Conservation (phyloP, 2,797 vertebrate species). For the Karalla daura region DNA sequence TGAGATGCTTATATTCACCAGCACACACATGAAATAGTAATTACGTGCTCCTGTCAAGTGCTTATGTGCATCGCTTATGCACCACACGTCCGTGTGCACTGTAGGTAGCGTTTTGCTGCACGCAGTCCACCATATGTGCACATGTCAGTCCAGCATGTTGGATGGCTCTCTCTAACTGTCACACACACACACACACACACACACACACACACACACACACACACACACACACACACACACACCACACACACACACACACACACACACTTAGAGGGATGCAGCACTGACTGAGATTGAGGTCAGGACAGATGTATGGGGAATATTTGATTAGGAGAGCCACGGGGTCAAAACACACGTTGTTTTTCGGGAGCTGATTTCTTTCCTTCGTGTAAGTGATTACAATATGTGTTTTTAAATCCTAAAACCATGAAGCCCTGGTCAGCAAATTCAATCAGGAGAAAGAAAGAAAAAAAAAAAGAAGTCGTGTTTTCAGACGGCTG, state of each 20-base stretch:
- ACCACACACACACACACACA: constrained; percentile 19
- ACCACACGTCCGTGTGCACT: background rate
- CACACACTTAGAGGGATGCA: background rate
- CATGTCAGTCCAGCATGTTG: constrained; percentile 2
- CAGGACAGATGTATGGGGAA: constrained; percentile 45
- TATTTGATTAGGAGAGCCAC: constrained; percentile 53
- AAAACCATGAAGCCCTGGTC: constrained; percentile 19
- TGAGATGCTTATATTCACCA: constrained; percentile 28
- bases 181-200: no score
- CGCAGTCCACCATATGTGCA: constrained; percentile 17
- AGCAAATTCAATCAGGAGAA: constrained; percentile 42
- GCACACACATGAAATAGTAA: constrained; percentile 49
- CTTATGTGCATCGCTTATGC: constrained; percentile 29
- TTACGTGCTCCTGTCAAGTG: constrained; percentile 27
- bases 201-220: constrained; percentile 9
- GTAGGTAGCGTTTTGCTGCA: constrained; percentile 5
- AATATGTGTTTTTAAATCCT: constrained; percentile 47
- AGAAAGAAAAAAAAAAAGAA: background rate
- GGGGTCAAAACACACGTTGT: constrained; percentile 47
- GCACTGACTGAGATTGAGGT: constrained; percentile 39
- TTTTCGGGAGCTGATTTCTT: constrained; percentile 16
- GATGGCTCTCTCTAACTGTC: background rate
- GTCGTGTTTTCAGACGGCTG: constrained; percentile 29
- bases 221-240: constrained; percentile 18
- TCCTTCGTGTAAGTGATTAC: constrained; percentile 11